These are phyloP conservation scores for Phoebastria nigripes DNA, from an alignment of 2,797 vertebrate genomes.

Conservation along the genomic window DNA sequence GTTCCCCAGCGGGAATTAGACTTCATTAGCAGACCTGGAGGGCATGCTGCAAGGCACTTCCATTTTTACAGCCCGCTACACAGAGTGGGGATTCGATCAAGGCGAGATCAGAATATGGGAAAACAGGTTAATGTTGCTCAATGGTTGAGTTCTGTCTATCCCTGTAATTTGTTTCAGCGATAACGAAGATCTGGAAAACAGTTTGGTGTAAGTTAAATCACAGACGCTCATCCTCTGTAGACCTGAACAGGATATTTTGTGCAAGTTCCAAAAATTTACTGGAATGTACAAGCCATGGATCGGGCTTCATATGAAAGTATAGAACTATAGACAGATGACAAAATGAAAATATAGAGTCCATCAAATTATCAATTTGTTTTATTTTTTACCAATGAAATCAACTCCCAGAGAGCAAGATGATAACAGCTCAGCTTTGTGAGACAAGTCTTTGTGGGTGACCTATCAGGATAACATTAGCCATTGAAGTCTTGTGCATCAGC, in stretches of 20 bases:
- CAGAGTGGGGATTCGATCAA: neutral
- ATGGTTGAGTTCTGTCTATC: neutral
- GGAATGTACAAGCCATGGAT: neutral
- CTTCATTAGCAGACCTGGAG: neutral
- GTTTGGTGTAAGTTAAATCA: neutral
- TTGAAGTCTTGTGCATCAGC: neutral
- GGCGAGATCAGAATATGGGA: neutral
- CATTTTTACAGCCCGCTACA: neutral
- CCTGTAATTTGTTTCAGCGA: neutral
- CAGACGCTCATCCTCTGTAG: neutral
- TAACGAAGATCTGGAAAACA: neutral
- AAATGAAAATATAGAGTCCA: neutral
- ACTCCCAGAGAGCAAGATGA: neutral
- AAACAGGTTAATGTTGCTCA: neutral
- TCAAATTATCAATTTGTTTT: neutral
- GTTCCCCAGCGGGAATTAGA: neutral
- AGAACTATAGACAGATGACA: neutral
- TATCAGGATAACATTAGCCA: constrained; percentile 6
- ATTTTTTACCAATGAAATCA: neutral
- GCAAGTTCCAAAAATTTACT: neutral
- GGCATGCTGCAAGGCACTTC: neutral
- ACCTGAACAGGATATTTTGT: neutral
- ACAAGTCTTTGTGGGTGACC: neutral
- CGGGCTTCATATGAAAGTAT: neutral
- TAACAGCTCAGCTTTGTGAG: neutral